Evolutionary conservation across 2,797 vertebrate genomes (phyloP).

Genomic region (Threskiornis aethiopicus): DNA sequence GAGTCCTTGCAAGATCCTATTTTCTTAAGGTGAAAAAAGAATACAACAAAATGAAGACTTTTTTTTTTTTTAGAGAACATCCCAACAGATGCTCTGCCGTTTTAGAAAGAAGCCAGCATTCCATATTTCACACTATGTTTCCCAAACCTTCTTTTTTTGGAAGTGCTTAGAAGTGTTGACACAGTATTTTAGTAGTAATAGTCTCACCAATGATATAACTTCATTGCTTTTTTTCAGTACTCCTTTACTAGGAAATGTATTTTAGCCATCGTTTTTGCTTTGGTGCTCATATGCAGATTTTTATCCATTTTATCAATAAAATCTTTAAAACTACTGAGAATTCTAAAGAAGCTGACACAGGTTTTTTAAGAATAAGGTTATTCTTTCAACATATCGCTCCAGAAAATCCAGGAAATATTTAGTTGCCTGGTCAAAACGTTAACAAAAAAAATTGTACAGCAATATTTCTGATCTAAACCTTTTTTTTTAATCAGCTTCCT

Average conservation of each 20-base stretch:
- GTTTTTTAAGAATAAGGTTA: background rate
- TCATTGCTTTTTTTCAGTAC: background rate
- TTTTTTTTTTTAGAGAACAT: background rate
- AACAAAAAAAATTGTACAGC: background rate
- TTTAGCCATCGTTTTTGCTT: background rate
- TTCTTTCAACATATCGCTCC: background rate
- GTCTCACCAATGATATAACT: background rate
- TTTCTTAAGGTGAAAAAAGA: background rate
- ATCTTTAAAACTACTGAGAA: constrained; percentile 2
- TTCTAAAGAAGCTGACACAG: constrained; percentile 15
- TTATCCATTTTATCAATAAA: constrained; percentile 17
- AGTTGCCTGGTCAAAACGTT: background rate
- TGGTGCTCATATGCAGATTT: background rate
- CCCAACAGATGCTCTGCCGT: background rate
- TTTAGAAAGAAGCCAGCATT: background rate
- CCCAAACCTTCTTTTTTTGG: background rate
- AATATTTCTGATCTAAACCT: background rate
- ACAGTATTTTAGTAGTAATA: background rate
- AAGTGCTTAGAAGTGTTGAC: background rate
- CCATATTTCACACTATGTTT: background rate
- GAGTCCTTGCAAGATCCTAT: background rate
- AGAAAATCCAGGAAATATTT: background rate
- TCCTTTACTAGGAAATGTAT: background rate
- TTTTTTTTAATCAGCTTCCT: background rate
- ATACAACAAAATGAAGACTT: background rate